Conservation (phyloP, 2,888 invertebrate species). For the Pristionchus japonicus region DNA sequence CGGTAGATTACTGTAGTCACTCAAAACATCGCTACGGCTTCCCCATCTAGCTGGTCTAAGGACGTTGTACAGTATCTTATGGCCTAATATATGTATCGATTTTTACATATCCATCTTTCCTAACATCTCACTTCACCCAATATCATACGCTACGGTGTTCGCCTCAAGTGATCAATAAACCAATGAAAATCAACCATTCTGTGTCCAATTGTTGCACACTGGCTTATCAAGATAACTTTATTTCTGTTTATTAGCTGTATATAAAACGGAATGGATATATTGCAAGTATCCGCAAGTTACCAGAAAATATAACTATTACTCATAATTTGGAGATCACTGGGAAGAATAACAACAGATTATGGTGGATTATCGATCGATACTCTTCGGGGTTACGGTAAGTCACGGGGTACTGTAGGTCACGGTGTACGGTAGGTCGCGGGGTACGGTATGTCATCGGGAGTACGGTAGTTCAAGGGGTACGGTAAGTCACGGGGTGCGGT, state of each 20-base stretch:
- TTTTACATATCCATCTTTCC: background rate
- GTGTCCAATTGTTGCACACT: too few relatives aligned
- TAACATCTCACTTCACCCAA: background rate
- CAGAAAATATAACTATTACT: too few relatives aligned
- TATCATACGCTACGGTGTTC: conserved; percentile 19
- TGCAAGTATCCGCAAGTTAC: too few relatives aligned
- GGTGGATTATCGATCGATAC: background rate
- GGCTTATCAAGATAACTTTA: too few relatives aligned
- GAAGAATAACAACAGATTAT: background rate
- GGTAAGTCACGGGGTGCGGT: background rate
- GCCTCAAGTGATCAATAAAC: background rate
- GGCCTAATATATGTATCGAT: background rate
- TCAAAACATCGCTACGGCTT: too few relatives aligned
- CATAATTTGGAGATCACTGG: background rate
- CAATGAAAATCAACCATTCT: background rate
- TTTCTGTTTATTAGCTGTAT: too few relatives aligned
- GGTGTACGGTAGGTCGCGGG: too few relatives aligned
- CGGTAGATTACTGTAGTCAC: too few relatives aligned
- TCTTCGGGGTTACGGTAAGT: too few relatives aligned
- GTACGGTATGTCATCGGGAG: too few relatives aligned
- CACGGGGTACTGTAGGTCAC: too few relatives aligned
- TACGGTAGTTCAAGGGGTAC: background rate
- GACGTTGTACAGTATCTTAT: background rate
- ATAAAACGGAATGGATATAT: too few relatives aligned
- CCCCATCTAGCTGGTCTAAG: background rate